Percentiles rank a stretch among this genome's conserved stretches.
phyloP scores from a whole-genome alignment of 2,888 invertebrate species.

The Petrolisthes cinctipes region DNA sequence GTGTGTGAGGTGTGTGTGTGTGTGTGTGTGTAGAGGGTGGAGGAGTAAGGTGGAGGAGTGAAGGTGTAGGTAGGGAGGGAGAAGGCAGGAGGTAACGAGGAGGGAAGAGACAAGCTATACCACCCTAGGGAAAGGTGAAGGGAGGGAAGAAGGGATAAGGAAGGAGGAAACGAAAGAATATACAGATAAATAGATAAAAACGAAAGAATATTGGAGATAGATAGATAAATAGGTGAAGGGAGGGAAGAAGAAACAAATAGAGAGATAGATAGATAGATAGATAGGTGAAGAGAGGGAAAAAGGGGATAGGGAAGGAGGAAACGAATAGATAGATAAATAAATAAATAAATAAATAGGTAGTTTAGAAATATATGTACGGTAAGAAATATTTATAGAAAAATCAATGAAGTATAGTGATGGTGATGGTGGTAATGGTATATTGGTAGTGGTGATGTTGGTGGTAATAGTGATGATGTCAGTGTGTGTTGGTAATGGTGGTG shows the following conservation, averaged over 20 bases:
- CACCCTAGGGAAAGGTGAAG: background rate
- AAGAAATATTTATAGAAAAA: too few relatives aligned
- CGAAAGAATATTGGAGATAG: background rate
- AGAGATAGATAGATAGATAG: background rate
- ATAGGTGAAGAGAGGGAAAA: background rate
- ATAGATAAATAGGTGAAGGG: background rate
- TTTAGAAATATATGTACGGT: too few relatives aligned
- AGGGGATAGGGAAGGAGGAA: background rate
- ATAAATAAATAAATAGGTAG: too few relatives aligned
- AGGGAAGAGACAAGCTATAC: background rate
- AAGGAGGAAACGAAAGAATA: background rate
- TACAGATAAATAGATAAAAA: background rate
- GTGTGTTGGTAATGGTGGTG: too few relatives aligned
- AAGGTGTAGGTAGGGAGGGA: background rate
- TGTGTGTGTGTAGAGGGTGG: background rate
- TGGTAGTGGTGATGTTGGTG: too few relatives aligned
- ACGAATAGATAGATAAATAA: background rate
- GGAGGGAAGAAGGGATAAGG: background rate
- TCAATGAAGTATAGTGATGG: too few relatives aligned
- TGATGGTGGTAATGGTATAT: too few relatives aligned
- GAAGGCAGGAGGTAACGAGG: background rate
- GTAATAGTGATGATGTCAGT: too few relatives aligned
- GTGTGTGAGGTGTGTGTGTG: background rate
- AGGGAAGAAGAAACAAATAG: background rate
- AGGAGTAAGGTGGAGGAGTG: background rate